Conservation (phyloP, 2,888 invertebrate species). For the Caenorhabditis imperialis region DNA sequence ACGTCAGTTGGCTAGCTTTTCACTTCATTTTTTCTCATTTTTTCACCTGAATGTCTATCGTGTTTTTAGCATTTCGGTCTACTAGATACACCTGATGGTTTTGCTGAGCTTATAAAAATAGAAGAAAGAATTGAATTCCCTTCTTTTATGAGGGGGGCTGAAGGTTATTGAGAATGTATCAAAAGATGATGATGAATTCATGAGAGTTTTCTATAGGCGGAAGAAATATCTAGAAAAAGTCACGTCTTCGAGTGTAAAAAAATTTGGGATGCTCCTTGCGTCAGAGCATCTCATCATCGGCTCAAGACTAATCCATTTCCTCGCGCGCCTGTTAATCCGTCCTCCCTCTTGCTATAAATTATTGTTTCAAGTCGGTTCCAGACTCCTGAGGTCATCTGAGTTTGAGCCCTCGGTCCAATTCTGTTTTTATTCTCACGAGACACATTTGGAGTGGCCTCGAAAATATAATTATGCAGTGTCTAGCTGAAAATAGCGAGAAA, state of each 20-base stretch:
- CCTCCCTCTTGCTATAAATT: conserved; percentile 16
- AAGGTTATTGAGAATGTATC: too few relatives aligned
- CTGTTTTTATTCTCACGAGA: not conserved
- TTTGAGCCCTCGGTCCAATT: not conserved
- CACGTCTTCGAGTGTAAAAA: conserved; percentile 23
- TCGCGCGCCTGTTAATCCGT: conserved; percentile 19
- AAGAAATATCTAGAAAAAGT: conserved; percentile 11
- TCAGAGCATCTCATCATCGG: conserved; percentile 25
- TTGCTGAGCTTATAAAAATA: too few relatives aligned
- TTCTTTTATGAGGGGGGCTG: too few relatives aligned
- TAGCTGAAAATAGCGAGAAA: too few relatives aligned
- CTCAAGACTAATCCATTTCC: conserved; percentile 30
- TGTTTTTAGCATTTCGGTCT: conserved; percentile 12
- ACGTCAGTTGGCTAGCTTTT: too few relatives aligned
- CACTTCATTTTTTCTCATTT: too few relatives aligned
- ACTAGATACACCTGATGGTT: too few relatives aligned
- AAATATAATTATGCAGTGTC: conserved; percentile 19
- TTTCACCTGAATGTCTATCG: too few relatives aligned
- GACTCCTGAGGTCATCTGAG: not conserved
- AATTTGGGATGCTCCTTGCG: conserved; percentile 17
- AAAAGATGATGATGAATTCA: not conserved
- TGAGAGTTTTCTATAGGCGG: not conserved
- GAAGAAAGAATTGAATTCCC: too few relatives aligned
- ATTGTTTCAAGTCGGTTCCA: too few relatives aligned
- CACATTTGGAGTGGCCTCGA: conserved; percentile 1